These are phyloP conservation scores for Rhizoglyphus robini DNA, from an alignment of 1,140 invertebrate species.

Conservation along the genomic window DNA sequence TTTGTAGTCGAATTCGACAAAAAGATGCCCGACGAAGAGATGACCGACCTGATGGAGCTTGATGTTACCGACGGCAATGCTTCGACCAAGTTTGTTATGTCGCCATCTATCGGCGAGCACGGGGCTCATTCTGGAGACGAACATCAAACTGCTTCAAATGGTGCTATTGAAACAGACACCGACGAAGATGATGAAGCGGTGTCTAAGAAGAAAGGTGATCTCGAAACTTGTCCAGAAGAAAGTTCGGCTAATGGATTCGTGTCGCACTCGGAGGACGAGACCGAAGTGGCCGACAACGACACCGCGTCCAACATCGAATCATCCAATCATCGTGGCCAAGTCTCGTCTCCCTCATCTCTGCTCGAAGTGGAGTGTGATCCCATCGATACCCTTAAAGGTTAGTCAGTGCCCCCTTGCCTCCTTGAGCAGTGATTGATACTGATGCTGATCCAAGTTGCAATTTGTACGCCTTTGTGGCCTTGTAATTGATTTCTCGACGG, in stretches of 20 bases:
- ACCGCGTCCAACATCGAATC: not conserved
- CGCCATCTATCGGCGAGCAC: constrained; percentile 5
- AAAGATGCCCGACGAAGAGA: not conserved
- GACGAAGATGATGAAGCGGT: not conserved
- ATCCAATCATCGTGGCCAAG: not conserved
- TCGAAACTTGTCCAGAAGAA: not conserved
- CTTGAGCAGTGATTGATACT: not conserved
- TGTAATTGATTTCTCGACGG: not conserved
- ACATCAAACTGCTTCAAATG: not conserved
- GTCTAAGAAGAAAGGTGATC: not conserved
- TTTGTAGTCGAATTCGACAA: constrained; percentile 4
- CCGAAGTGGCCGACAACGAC: not conserved
- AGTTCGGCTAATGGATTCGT: not conserved
- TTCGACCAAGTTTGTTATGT: not conserved
- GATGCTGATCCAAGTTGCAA: not conserved
- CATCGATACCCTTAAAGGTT: constrained; percentile 18
- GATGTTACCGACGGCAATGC: not conserved
- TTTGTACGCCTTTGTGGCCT: not conserved
- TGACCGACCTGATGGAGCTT: constrained; percentile 13
- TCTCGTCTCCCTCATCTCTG: not conserved
- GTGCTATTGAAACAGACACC: not conserved
- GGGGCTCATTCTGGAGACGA: not conserved
- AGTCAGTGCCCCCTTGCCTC: not conserved
- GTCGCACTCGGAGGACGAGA: not conserved
- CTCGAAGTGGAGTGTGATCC: constrained; percentile 4